phyloP scores from a whole-genome alignment of 1,140 invertebrate species.

The Nasonia longicornis region DNA sequence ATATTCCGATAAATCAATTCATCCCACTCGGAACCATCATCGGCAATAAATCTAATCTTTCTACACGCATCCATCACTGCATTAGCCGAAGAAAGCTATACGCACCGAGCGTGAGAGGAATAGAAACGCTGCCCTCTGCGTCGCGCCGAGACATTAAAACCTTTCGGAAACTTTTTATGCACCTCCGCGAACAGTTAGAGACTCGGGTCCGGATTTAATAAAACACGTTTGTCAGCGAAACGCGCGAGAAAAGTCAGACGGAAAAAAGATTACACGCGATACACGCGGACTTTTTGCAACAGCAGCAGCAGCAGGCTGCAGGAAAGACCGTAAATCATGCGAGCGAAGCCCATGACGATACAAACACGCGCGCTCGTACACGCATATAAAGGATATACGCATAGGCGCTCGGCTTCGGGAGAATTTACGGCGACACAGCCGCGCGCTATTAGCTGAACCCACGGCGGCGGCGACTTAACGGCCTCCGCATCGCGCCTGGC shows the following conservation, averaged over 20 bases:
- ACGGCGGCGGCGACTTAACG: conserved; percentile 26
- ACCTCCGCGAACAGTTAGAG: too few relatives aligned
- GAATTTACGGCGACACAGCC: conserved; percentile 32
- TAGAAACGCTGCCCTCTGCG: conserved; percentile 10
- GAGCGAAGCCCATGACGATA: conserved; percentile 6
- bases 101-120: background rate
- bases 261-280: background rate
- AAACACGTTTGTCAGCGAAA: background rate
- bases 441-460: conserved; percentile 23
- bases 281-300: background rate
- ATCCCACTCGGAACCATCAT: background rate
- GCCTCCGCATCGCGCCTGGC: conserved; percentile 17
- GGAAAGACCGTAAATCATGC: conserved; percentile 24
- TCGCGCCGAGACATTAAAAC: too few relatives aligned
- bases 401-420: background rate
- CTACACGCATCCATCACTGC: conserved; percentile 40
- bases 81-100: conserved; percentile 35
- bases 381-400: background rate
- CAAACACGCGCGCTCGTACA: background rate
- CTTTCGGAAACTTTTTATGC: background rate
- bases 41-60: background rate
- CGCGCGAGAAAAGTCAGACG: background rate
- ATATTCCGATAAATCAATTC: conserved; percentile 6
- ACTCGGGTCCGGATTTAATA: background rate
- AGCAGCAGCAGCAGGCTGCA: conserved; percentile 9